Evolutionary conservation across 2,888 invertebrate genomes (phyloP).

Genomic region (Xanthia icteritia): DNA sequence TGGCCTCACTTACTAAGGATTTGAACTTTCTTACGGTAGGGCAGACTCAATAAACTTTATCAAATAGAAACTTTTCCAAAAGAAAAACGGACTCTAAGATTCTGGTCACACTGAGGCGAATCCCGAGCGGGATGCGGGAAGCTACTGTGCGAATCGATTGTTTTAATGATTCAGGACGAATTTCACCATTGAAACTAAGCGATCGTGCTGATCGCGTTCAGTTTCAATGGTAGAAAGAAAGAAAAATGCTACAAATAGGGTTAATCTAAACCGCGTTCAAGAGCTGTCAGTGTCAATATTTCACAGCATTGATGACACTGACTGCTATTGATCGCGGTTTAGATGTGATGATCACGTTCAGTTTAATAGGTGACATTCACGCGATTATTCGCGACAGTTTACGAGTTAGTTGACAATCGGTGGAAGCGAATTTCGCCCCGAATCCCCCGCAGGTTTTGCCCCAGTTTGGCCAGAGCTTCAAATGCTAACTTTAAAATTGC

Average conservation of each 20-base stretch:
- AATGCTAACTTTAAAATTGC: slow-evolving; percentile 43
- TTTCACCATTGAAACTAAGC: neutral
- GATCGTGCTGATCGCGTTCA: no score
- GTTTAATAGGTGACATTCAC: neutral
- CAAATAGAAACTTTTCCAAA: slow-evolving; percentile 13
- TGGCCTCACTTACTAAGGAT: slow-evolving; percentile 14
- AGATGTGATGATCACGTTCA: neutral
- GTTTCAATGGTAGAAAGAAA: no score
- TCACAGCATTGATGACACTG: neutral
- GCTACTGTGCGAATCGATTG: neutral
- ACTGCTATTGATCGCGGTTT: neutral
- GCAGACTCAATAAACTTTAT: slow-evolving; percentile 35
- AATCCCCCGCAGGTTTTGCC: neutral
- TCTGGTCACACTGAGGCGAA: neutral
- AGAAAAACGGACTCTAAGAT: slow-evolving; percentile 14
- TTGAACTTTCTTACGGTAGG: slow-evolving; percentile 17
- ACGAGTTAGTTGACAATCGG: neutral
- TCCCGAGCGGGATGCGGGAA: neutral
- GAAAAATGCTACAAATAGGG: no score
- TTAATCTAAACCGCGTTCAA: no score
- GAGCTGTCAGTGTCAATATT: no score
- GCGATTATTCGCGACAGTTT: neutral
- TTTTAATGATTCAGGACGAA: no score
- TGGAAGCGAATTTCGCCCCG: neutral
- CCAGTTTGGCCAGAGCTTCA: neutral